These are phyloP conservation scores for Habrosyne pyritoides DNA, from an alignment of 2,888 invertebrate species.

Conservation along the genomic window DNA sequence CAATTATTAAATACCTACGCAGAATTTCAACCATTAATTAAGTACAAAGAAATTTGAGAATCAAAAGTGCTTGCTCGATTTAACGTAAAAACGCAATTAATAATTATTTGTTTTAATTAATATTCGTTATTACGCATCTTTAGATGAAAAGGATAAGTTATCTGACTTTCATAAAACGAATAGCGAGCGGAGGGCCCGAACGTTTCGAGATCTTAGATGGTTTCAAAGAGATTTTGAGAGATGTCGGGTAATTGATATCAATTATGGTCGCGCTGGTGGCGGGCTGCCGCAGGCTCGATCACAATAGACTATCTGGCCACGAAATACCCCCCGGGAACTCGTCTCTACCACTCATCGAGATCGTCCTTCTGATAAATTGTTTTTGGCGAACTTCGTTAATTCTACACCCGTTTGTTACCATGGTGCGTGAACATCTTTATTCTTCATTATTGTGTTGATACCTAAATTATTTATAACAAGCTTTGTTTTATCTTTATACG, in stretches of 20 bases:
- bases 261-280: slow-evolving; percentile 60
- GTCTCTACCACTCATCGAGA: slow-evolving; percentile 33
- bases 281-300: slow-evolving; percentile 48
- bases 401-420: slow-evolving; percentile 32
- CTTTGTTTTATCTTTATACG: too few relatives aligned
- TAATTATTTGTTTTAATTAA: slow-evolving; percentile 21
- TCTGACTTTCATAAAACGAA: slow-evolving; percentile 49
- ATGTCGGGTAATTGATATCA: slow-evolving; percentile 73
- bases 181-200: slow-evolving; percentile 38
- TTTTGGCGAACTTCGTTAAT: slow-evolving; percentile 35
- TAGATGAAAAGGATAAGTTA: slow-evolving; percentile 30
- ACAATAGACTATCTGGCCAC: slow-evolving; percentile 58
- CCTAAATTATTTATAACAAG: not conserved
- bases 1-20: too few relatives aligned
- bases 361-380: slow-evolving; percentile 56
- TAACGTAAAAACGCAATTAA: slow-evolving; percentile 16
- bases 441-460: not conserved
- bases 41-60: too few relatives aligned
- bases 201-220: slow-evolving; percentile 50
- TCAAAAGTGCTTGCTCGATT: too few relatives aligned
- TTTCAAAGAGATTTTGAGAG: slow-evolving; percentile 61
- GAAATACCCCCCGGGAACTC: slow-evolving; percentile 51
- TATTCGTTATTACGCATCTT: slow-evolving; percentile 26
- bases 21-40: too few relatives aligned
- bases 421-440: slow-evolving; percentile 23